Evolutionary conservation across 2,888 invertebrate species (phyloP).

Genomic region (Phymatocera aterrima): DNA sequence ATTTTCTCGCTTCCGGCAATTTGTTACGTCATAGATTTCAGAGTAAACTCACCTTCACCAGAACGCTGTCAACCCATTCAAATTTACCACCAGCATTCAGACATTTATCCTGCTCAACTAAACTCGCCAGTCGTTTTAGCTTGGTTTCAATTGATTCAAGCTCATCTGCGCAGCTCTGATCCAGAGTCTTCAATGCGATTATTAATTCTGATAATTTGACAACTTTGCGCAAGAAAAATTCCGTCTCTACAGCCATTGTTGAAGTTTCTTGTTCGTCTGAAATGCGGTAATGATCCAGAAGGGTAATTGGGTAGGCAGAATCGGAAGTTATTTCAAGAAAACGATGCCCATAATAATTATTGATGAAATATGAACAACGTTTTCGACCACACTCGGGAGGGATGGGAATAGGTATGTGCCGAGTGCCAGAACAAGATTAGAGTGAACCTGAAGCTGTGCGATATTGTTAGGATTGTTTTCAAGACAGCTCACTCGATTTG

Average conservation of each 20-base stretch:
- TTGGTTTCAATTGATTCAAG: conserved; percentile 68
- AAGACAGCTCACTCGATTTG: neutral
- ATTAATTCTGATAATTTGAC: conserved; percentile 69
- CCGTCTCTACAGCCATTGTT: conserved; percentile 74
- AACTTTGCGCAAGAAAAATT: conserved; percentile 73
- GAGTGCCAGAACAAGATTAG: neutral
- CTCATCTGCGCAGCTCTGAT: conserved; percentile 49
- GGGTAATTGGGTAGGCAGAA: neutral
- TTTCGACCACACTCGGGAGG: no score
- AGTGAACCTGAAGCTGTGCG: neutral
- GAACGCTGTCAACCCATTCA: conserved; percentile 93
- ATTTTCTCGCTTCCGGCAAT: neutral
- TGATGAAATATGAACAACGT: neutral
- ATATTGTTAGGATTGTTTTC: neutral
- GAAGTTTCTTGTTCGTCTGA: conserved; percentile 58
- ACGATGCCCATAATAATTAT: neutral
- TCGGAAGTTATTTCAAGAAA: neutral
- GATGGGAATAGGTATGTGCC: no score
- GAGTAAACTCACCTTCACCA: conserved; percentile 81
- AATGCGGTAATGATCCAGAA: neutral
- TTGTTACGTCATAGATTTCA: conserved; percentile 29
- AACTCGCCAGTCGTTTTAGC: conserved; percentile 72
- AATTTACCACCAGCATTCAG: conserved; percentile 92
- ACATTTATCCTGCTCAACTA: conserved; percentile 78
- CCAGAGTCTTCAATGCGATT: conserved; percentile 59